Evolutionary conservation across 2,888 invertebrate genomes (phyloP).

Genomic region (Polyommatus icarus): DNA sequence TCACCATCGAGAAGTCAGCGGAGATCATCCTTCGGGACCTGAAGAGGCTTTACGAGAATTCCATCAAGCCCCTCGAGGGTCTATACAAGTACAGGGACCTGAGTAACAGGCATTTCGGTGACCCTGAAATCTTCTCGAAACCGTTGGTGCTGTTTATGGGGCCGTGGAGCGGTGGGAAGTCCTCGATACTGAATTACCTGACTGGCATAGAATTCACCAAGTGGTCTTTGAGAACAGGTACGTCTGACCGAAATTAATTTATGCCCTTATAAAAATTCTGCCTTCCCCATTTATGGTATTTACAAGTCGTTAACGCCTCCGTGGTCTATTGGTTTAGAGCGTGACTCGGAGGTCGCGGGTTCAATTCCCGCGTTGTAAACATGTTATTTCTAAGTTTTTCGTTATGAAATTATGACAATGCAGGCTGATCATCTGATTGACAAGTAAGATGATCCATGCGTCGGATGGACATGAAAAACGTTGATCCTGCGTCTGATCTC

Average conservation of each 20-base stretch:
- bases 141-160: slow-evolving; percentile 96
- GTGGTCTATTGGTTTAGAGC: too few species aligned
- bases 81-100: slow-evolving; percentile 95
- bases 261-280: too few species aligned
- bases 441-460: too few species aligned
- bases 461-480: too few species aligned
- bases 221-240: slow-evolving; percentile 93
- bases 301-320: too few species aligned
- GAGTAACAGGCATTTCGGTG: slow-evolving; percentile 94
- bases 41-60: slow-evolving; percentile 91
- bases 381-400: too few species aligned
- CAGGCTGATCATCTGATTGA: too few species aligned
- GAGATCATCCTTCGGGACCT: slow-evolving; percentile 90
- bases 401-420: too few species aligned
- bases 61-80: slow-evolving; percentile 94
- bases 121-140: slow-evolving; percentile 96
- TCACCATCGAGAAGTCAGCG: slow-evolving; percentile 85
- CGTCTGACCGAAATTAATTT: slow-evolving; percentile 25
- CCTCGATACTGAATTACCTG: slow-evolving; percentile 95
- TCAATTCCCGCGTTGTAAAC: too few species aligned
- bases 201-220: slow-evolving; percentile 92
- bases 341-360: too few species aligned
- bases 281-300: neutral
- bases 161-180: slow-evolving; percentile 98
- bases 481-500: too few species aligned